Conservation (phyloP, 2,888 invertebrate genomes). For the Homarus gammarus region DNA sequence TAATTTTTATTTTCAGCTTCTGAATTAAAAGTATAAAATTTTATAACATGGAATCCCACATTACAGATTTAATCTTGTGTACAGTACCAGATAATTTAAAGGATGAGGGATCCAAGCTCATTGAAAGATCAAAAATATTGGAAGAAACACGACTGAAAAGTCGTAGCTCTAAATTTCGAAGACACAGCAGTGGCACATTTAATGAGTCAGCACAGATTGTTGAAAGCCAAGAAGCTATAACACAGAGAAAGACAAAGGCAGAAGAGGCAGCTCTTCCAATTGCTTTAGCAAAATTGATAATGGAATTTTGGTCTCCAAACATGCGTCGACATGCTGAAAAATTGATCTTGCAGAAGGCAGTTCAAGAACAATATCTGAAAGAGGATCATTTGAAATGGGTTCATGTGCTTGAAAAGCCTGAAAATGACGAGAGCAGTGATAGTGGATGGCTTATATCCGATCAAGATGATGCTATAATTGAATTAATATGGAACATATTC, state of each 20-base stretch:
- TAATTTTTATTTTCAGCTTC: too few species aligned
- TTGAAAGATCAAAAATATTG: neutral
- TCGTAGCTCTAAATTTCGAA: conserved; percentile 3
- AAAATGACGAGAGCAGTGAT: neutral
- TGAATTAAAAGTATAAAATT: too few species aligned
- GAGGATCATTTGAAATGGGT: conserved; percentile 45
- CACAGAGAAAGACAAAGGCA: neutral
- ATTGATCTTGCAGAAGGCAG: conserved; percentile 41
- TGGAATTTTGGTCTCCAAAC: conserved; percentile 54
- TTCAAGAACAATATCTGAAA: conserved; percentile 32
- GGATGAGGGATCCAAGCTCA: conserved; percentile 8
- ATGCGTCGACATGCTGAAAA: conserved; percentile 52
- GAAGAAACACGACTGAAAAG: conserved; percentile 37
- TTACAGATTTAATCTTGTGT: conserved; percentile 13
- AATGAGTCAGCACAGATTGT: neutral
- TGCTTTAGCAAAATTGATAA: conserved; percentile 37
- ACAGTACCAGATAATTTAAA: conserved; percentile 30
- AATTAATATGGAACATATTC: conserved; percentile 47
- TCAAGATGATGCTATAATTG: conserved; percentile 41
- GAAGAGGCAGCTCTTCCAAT: conserved; percentile 21
- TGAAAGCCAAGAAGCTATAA: neutral
- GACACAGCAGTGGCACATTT: neutral
- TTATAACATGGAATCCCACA: conserved; percentile 30
- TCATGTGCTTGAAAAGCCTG: conserved; percentile 5
- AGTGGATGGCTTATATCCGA: conserved; percentile 36